Percentiles rank a stretch among this genome's conserved stretches.
These are phyloP conservation scores for Turritopsis dohrnii DNA, from an alignment of 30 jellyfish, hydroid and myxozoan species.

Conservation along the genomic window DNA sequence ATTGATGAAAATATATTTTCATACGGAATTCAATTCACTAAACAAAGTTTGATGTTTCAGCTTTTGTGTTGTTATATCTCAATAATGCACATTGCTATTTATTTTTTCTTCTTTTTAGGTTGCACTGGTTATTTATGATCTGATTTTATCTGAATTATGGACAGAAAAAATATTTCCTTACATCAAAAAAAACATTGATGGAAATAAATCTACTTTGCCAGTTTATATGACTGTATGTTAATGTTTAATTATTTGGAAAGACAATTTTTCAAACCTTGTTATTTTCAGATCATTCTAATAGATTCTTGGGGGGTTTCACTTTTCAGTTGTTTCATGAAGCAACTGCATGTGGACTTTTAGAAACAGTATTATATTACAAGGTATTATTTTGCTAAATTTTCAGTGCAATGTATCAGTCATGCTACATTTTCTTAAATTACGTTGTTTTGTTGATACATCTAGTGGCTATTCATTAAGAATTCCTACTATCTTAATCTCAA, in stretches of 20 bases:
- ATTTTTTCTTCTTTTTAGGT: constrained; percentile 33
- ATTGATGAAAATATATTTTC: no score
- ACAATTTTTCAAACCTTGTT: not conserved
- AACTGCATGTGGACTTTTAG: constrained; percentile 63
- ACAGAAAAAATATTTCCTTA: constrained; percentile 62
- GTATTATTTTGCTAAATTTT: constrained; percentile 33
- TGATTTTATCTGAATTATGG: constrained; percentile 67
- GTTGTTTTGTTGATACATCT: no score
- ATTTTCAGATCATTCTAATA: not conserved
- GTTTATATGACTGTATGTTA: constrained; percentile 71
- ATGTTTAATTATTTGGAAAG: not conserved
- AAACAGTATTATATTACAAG: constrained; percentile 65
- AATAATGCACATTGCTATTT: not conserved
- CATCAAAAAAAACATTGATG: constrained; percentile 22
- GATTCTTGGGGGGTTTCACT: not conserved
- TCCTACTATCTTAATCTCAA: not conserved
- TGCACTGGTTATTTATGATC: constrained; percentile 39
- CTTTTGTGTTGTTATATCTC: not conserved
- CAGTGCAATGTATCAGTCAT: no score
- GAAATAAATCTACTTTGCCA: constrained; percentile 47
- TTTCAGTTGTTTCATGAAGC: constrained; percentile 88
- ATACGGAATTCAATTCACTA: not conserved
- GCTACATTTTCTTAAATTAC: no score
- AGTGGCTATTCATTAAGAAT: no score
- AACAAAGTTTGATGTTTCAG: no score